These are phyloP conservation scores for Thelaira solivaga DNA, from an alignment of 2,888 invertebrate species.

Conservation along the genomic window DNA sequence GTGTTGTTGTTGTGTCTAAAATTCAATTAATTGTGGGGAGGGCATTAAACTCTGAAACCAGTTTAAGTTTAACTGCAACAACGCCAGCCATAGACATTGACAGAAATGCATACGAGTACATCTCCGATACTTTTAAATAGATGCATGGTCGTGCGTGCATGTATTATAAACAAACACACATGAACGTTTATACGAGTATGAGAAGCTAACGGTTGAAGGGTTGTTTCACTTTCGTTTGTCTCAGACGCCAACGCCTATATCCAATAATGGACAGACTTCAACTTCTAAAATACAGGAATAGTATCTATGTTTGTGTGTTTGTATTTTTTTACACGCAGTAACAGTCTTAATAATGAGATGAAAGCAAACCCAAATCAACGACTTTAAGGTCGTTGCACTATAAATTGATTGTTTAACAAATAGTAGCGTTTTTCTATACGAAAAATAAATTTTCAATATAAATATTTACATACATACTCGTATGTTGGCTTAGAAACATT, in stretches of 20 bases:
- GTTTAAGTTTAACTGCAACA: too few species aligned
- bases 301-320: too few species aligned
- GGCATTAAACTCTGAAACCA: too few species aligned
- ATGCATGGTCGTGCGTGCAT: neutral
- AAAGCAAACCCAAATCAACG: constrained; percentile 47
- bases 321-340: too few species aligned
- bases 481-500: constrained; percentile 3
- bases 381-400: constrained; percentile 60
- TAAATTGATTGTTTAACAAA: constrained; percentile 57
- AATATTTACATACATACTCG: too few species aligned
- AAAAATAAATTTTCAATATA: constrained; percentile 17
- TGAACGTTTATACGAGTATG: neutral
- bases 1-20: too few species aligned
- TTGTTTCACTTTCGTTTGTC: constrained; percentile 29
- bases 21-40: too few species aligned
- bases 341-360: constrained; percentile 14
- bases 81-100: too few species aligned
- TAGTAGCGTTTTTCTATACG: constrained; percentile 27
- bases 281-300: too few species aligned
- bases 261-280: constrained; percentile 15
- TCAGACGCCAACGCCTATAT: constrained; percentile 45
- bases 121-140: too few species aligned
- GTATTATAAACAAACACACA: too few species aligned
- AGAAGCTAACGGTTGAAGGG: constrained; percentile 39
- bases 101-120: too few species aligned